Evolutionary conservation across 2,113 vertebrate species (phyloP).

Genomic region (Chauna torquata): DNA sequence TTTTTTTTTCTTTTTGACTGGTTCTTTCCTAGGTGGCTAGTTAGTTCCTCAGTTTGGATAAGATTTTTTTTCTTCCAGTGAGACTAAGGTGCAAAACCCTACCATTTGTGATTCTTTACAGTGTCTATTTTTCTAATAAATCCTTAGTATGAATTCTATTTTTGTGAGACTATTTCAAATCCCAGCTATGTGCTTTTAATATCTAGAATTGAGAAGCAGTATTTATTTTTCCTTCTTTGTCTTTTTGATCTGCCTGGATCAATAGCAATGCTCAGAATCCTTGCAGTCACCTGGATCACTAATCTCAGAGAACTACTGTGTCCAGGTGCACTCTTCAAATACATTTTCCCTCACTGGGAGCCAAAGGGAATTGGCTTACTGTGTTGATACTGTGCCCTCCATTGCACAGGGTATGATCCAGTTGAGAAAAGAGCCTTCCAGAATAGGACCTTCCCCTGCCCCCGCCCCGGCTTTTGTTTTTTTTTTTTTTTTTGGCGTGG

Average conservation of each 20-base stretch:
- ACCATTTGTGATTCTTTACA: not conserved
- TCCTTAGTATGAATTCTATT: not conserved
- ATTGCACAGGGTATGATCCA: not conserved
- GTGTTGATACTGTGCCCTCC: not conserved
- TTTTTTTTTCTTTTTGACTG: too few relatives aligned
- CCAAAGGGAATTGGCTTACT: too few relatives aligned
- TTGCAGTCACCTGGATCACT: not conserved
- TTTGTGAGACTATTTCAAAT: not conserved
- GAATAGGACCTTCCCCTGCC: too few relatives aligned
- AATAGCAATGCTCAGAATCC: not conserved
- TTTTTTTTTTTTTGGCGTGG: not conserved
- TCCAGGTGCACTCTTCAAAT: not conserved
- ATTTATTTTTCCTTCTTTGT: not conserved
- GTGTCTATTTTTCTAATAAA: not conserved
- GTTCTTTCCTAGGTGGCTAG: not conserved
- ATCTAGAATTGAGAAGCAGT: not conserved
- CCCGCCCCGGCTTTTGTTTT: too few relatives aligned
- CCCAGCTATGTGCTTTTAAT: rapidly evolving
- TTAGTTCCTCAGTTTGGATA: not conserved
- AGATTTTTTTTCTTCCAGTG: too few relatives aligned
- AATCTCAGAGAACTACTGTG: rapidly evolving
- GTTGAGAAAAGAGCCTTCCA: not conserved
- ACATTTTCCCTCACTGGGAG: not conserved
- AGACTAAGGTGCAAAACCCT: not conserved
- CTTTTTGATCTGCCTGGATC: not conserved